Conservation (phyloP, 1,140 invertebrate genomes). For the Philotrypesis tridentata region DNA sequence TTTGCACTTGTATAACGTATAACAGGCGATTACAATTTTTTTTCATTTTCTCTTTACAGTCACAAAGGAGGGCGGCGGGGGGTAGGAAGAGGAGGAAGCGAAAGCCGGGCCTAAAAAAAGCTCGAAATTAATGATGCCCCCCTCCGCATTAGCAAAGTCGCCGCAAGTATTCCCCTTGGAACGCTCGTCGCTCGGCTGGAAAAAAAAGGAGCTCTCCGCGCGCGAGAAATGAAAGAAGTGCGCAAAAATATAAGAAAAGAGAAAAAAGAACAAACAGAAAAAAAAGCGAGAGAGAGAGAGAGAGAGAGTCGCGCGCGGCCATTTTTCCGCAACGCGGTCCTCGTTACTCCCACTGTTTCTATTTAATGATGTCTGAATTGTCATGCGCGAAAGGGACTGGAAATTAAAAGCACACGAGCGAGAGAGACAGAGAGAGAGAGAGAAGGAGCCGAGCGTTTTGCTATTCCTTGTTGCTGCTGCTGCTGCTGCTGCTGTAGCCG, state of each 20-base stretch:
- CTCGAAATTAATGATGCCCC: constrained; percentile 58
- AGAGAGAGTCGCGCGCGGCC: constrained; percentile 39
- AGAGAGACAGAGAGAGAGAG: too few relatives aligned
- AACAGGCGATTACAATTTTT: too few relatives aligned
- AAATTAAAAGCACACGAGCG: constrained; percentile 40
- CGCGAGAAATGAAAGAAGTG: constrained; percentile 12
- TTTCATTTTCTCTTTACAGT: background rate
- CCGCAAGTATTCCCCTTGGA: constrained; percentile 58
- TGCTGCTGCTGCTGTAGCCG: too few relatives aligned
- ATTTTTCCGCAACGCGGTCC: constrained; percentile 54
- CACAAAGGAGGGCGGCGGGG: background rate
- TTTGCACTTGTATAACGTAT: too few relatives aligned
- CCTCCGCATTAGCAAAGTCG: constrained; percentile 49
- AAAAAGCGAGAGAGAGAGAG: too few relatives aligned
- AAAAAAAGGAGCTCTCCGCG: constrained; percentile 43
- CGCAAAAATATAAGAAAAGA: background rate
- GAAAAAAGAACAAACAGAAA: constrained; percentile 12
- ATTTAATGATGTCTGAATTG: constrained; percentile 66
- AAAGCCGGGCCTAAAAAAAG: constrained; percentile 22
- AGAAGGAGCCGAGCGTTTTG: constrained; percentile 28
- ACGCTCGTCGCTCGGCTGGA: constrained; percentile 48
- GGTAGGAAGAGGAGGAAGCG: background rate
- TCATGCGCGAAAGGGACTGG: constrained; percentile 51
- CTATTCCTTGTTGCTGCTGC: constrained; percentile 46
- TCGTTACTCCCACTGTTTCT: constrained; percentile 59